Percentiles rank a stretch among this genome's conserved stretches.
These are phyloP conservation scores for Mastomys natalensis DNA, from an alignment of 2,113 vertebrate species.

Conservation along the genomic window DNA sequence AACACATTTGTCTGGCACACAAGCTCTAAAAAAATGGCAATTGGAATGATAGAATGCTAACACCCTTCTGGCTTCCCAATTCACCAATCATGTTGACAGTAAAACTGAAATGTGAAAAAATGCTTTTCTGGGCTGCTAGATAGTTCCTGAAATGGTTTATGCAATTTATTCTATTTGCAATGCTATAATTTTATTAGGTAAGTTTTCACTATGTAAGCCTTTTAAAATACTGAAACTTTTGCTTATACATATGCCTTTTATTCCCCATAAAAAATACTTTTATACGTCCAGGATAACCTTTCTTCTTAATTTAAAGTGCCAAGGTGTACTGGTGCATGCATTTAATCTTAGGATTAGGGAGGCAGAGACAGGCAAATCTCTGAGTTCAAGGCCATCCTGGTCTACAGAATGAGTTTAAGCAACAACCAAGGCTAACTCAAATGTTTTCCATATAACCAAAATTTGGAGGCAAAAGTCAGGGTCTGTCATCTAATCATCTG, in stretches of 20 bases:
- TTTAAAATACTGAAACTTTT: neutral
- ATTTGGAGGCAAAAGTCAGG: neutral
- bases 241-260: conserved; percentile 24
- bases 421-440: neutral
- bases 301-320: neutral
- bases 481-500: neutral
- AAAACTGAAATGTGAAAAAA: conserved; percentile 61
- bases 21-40: conserved; percentile 15
- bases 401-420: neutral
- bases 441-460: neutral
- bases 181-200: conserved; percentile 36
- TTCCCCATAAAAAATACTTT: conserved; percentile 11
- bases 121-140: conserved; percentile 36
- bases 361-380: neutral
- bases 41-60: conserved; percentile 55
- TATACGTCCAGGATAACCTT: neutral
- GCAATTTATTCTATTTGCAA: conserved; percentile 47
- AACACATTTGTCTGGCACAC: conserved; percentile 51
- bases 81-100: conserved; percentile 32
- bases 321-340: neutral
- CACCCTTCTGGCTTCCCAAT: neutral
- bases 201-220: conserved; percentile 49
- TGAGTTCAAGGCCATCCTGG: neutral
- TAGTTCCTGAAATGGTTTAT: conserved; percentile 56
- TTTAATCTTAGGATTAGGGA: neutral